These are phyloP conservation scores for Verasper variegatus DNA, from an alignment of 2,113 vertebrate genomes.

Conservation along the genomic window DNA sequence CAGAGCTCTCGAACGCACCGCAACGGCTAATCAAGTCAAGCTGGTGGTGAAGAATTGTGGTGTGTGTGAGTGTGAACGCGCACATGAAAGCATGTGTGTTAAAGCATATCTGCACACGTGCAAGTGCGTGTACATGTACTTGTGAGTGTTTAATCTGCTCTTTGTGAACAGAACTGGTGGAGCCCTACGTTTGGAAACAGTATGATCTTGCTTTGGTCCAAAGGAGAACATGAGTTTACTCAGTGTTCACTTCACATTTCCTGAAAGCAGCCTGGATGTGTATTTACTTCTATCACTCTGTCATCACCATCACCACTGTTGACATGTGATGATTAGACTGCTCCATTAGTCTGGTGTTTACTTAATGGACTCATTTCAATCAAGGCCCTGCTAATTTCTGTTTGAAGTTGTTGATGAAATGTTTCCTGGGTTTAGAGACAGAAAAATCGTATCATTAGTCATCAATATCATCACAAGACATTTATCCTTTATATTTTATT, in stretches of 20 bases:
- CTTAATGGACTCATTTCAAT: conserved; percentile 52
- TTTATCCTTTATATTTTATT: no score
- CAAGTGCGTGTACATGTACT: conserved; percentile 1
- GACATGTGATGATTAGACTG: conserved; percentile 55
- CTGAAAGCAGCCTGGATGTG: conserved; percentile 58
- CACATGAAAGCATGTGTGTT: conserved; percentile 29
- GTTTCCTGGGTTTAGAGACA: conserved; percentile 7
- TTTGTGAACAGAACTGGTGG: conserved; percentile 48
- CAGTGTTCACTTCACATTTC: conserved; percentile 67
- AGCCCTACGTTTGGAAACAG: conserved; percentile 39
- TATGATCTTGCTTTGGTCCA: conserved; percentile 53
- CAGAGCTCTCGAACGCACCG: conserved; percentile 29
- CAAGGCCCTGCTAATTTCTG: conserved; percentile 36
- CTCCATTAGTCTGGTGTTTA: conserved; percentile 47
- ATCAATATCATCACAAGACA: no score
- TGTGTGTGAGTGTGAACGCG: conserved; percentile 28
- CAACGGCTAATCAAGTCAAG: conserved; percentile 70
- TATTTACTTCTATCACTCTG: conserved; percentile 38
- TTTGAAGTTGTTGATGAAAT: conserved; percentile 37
- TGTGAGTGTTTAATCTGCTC: conserved; percentile 57
- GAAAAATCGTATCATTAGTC: no score
- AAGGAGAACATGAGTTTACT: conserved; percentile 56
- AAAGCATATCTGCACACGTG: conserved; percentile 23
- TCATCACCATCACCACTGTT: conserved; percentile 2
- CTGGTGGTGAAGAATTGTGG: conserved; percentile 42